Percentiles rank a stretch among this genome's conserved stretches.
These are phyloP conservation scores for Melanotaenia boesemani DNA, from an alignment of 2,797 vertebrate genomes.

Conservation along the genomic window DNA sequence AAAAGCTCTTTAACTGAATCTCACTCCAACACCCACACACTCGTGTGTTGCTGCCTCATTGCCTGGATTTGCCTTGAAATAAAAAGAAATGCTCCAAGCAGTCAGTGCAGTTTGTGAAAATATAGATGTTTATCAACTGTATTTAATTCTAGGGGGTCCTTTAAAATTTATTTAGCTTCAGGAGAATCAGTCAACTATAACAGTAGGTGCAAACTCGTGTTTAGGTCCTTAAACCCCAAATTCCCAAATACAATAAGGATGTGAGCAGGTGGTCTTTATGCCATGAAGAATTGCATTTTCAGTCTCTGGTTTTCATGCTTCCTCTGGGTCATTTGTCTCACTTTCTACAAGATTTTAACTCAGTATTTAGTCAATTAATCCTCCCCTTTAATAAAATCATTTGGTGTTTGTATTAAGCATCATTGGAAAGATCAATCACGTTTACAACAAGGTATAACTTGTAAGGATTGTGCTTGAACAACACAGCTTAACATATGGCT, in stretches of 20 bases:
- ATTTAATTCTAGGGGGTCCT: background rate
- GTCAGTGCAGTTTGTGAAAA: background rate
- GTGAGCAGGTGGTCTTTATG: background rate
- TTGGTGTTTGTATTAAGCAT: too few relatives aligned
- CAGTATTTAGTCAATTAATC: too few relatives aligned
- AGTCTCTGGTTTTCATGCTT: background rate
- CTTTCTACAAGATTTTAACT: too few relatives aligned
- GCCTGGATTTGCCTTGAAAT: constrained; percentile 6
- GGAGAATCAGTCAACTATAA: background rate
- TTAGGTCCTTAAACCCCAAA: background rate
- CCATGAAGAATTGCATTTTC: background rate
- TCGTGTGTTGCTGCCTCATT: background rate
- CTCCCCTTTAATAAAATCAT: too few relatives aligned
- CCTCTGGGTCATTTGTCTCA: too few relatives aligned
- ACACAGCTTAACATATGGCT: too few relatives aligned
- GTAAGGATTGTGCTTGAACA: too few relatives aligned
- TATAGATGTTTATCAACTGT: background rate
- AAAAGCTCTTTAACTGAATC: constrained; percentile 26
- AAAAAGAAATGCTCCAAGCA: background rate
- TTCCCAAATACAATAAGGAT: background rate
- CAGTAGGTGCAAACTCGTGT: background rate
- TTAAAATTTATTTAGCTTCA: background rate
- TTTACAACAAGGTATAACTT: too few relatives aligned
- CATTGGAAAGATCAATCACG: too few relatives aligned
- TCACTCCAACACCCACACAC: constrained; percentile 10